These are phyloP conservation scores for Lanistes nyassanus DNA, from an alignment of 1,140 invertebrate genomes.

Conservation along the genomic window DNA sequence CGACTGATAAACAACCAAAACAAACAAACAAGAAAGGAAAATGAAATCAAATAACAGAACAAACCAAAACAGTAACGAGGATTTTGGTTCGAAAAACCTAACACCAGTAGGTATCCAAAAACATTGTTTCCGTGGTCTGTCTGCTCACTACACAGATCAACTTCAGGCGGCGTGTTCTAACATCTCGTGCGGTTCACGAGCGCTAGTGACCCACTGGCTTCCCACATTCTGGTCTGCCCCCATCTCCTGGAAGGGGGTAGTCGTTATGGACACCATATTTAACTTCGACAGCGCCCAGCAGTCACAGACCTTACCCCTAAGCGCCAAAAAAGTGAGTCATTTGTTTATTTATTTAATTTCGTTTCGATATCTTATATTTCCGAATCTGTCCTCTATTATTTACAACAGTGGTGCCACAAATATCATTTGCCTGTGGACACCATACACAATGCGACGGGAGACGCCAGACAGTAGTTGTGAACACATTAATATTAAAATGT, in stretches of 20 bases:
- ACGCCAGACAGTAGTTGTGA: not conserved
- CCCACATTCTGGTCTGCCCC: not conserved
- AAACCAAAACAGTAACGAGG: too few species aligned
- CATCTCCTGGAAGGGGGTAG: constrained; percentile 22
- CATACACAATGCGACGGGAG: not conserved
- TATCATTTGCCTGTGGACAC: not conserved
- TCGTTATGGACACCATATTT: constrained; percentile 39
- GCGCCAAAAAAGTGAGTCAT: not conserved
- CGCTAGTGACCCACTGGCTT: too few species aligned
- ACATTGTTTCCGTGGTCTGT: too few species aligned
- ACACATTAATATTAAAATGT: too few species aligned
- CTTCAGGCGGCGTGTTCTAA: too few species aligned
- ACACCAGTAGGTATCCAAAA: too few species aligned
- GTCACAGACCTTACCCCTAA: constrained; percentile 26
- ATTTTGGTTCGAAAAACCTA: too few species aligned
- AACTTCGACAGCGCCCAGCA: constrained; percentile 23
- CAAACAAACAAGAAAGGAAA: too few species aligned
- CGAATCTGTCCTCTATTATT: not conserved
- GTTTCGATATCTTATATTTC: not conserved
- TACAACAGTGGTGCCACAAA: not conserved
- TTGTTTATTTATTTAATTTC: not conserved
- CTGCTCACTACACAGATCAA: too few species aligned
- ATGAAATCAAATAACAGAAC: too few species aligned
- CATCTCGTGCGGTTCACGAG: too few species aligned
- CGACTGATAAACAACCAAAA: not conserved